phyloP scores from a whole-genome alignment of 1,140 invertebrate genomes.

The Eumeta japonica region DNA sequence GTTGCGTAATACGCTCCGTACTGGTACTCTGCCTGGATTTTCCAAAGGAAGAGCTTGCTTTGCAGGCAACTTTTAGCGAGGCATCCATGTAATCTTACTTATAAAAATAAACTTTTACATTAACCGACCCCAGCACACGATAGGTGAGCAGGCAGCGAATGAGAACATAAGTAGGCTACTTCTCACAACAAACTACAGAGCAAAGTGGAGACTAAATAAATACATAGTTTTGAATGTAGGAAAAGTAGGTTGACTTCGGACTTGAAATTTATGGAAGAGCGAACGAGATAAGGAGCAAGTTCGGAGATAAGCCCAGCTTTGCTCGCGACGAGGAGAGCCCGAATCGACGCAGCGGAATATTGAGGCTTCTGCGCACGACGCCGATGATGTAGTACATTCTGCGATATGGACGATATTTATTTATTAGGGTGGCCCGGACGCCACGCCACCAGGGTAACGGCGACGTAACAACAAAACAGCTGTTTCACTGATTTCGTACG shows the following conservation, averaged over 20 bases:
- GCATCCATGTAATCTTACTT: slow-evolving; percentile 58
- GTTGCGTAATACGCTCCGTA: slow-evolving; percentile 33
- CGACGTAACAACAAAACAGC: too few relatives aligned
- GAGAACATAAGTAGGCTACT: slow-evolving; percentile 30
- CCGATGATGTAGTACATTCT: too few relatives aligned
- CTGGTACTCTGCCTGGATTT: slow-evolving; percentile 45
- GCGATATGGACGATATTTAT: too few relatives aligned
- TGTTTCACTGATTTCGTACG: too few relatives aligned
- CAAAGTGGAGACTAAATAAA: slow-evolving; percentile 55
- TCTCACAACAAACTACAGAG: slow-evolving; percentile 40
- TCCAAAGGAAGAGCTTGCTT: slow-evolving; percentile 47
- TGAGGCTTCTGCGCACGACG: too few relatives aligned
- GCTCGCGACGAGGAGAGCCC: slow-evolving; percentile 19
- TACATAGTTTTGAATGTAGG: slow-evolving; percentile 51
- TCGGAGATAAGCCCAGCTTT: slow-evolving; percentile 40
- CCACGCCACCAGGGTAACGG: too few relatives aligned
- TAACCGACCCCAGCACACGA: slow-evolving; percentile 56
- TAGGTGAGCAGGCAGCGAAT: slow-evolving; percentile 22
- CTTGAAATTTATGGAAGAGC: slow-evolving; percentile 41
- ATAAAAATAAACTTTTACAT: slow-evolving; percentile 62
- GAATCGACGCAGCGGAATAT: slow-evolving; percentile 25
- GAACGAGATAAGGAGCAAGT: slow-evolving; percentile 47
- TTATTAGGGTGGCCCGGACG: too few relatives aligned
- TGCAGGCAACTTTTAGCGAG: slow-evolving; percentile 41
- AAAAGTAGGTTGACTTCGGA: slow-evolving; percentile 33